Conservation (phyloP, 2,113 vertebrate genomes). For the Amphiprion percula region DNA sequence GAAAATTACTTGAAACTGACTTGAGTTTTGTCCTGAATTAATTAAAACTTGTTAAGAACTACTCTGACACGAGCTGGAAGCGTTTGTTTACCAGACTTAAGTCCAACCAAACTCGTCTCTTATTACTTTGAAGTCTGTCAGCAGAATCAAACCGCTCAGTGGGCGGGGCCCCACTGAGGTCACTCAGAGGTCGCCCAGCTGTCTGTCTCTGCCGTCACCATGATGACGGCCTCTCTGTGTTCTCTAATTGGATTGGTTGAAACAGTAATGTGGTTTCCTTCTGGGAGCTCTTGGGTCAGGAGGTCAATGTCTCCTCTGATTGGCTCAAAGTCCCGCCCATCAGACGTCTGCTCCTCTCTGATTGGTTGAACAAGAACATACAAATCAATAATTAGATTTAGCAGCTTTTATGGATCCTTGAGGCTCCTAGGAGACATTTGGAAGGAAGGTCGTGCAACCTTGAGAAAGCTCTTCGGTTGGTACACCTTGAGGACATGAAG, state of each 20-base stretch:
- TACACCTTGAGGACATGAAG: no score
- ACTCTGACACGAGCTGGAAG: no score
- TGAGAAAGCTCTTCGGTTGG: no score
- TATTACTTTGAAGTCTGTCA: no score
- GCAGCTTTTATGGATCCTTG: neutral
- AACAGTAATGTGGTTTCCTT: neutral
- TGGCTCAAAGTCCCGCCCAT: neutral
- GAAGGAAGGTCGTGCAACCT: no score
- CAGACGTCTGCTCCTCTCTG: neutral
- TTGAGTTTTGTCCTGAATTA: no score
- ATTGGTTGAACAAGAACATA: neutral
- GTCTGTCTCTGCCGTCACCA: slow-evolving; percentile 18
- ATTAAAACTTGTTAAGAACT: no score
- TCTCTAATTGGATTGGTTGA: slow-evolving; percentile 47
- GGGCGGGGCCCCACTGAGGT: neutral
- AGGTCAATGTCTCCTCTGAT: slow-evolving; percentile 6
- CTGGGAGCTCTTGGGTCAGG: neutral
- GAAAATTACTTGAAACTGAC: no score
- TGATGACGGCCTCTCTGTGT: slow-evolving; percentile 31
- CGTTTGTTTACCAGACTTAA: no score
- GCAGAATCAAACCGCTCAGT: no score
- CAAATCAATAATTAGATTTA: neutral
- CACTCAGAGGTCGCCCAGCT: slow-evolving; percentile 40
- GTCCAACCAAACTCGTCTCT: no score
- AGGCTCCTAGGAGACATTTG: no score